Evolutionary conservation across 2,113 vertebrate genomes (phyloP).

Genomic region (Vombatus ursinus): DNA sequence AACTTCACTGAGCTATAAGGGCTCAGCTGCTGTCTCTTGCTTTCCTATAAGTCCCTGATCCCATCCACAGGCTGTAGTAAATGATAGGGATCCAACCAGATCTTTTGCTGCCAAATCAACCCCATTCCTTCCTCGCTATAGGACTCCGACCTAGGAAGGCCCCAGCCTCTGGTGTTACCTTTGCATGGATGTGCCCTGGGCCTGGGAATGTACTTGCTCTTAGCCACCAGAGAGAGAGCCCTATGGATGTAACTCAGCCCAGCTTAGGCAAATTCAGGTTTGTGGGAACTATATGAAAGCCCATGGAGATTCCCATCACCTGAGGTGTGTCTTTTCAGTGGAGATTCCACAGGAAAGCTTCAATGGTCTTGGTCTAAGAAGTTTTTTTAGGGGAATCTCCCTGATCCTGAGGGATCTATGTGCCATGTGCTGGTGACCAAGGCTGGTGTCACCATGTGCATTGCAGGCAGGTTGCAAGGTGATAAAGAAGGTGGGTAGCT

Average conservation of each 20-base stretch:
- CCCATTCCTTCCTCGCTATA: slow-evolving; percentile 32
- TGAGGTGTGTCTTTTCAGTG: not conserved
- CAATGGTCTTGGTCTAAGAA: not conserved
- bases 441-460: not conserved
- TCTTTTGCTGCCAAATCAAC: not conserved
- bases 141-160: not conserved
- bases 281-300: not conserved
- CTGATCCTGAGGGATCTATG: not conserved
- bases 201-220: not conserved
- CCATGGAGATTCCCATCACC: not conserved
- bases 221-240: not conserved
- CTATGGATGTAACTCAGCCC: not conserved
- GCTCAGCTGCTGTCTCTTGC: slow-evolving; percentile 65
- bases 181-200: not conserved
- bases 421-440: not conserved
- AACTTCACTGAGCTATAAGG: slow-evolving; percentile 69
- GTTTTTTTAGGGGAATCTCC: not conserved
- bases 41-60: slow-evolving; percentile 77
- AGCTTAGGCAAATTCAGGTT: not conserved
- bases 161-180: not conserved
- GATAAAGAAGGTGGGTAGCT: not conserved
- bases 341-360: not conserved
- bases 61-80: slow-evolving; percentile 78
- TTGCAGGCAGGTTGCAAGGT: not conserved
- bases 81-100: slow-evolving; percentile 57